A percentile compares a stretch with the other conserved stretches of the same genome.
These are phyloP conservation scores for Carcina quercana DNA, from an alignment of 2,888 invertebrate species.

Conservation along the genomic window DNA sequence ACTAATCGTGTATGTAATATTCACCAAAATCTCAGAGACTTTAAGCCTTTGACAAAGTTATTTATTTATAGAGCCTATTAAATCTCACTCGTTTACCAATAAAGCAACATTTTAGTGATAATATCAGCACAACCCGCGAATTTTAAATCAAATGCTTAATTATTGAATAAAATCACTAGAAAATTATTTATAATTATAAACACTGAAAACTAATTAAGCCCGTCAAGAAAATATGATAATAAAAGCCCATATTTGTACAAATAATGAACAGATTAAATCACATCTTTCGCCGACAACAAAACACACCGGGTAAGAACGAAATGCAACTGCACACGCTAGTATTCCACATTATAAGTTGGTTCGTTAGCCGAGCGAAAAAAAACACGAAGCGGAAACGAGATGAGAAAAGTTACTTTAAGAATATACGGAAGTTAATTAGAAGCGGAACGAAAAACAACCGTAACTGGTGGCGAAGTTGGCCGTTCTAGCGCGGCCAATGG, in stretches of 20 bases:
- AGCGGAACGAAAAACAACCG: slow-evolving; percentile 75
- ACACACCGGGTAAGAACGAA: slow-evolving; percentile 39
- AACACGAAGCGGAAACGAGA: slow-evolving; percentile 57
- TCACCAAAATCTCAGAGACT: slow-evolving; percentile 50
- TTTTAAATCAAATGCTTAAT: slow-evolving; percentile 44
- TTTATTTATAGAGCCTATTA: slow-evolving; percentile 70
- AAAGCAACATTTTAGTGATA: slow-evolving; percentile 66
- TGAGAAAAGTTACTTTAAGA: slow-evolving; percentile 73
- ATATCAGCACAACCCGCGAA: slow-evolving; percentile 45
- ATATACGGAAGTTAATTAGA: slow-evolving; percentile 74
- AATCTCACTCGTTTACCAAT: slow-evolving; percentile 67
- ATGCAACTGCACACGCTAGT: slow-evolving; percentile 54
- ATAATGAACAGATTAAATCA: slow-evolving; percentile 42
- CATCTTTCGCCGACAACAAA: slow-evolving; percentile 36
- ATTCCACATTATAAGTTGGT: slow-evolving; percentile 56
- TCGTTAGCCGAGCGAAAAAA: slow-evolving; percentile 46
- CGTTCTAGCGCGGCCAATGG: slow-evolving; percentile 74
- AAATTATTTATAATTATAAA: slow-evolving; percentile 51
- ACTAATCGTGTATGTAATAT: slow-evolving; percentile 55
- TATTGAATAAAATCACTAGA: slow-evolving; percentile 50
- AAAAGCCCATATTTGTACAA: slow-evolving; percentile 37
- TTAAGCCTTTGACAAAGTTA: slow-evolving; percentile 52
- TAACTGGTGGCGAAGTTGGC: slow-evolving; percentile 74
- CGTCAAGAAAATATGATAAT: too few species aligned
- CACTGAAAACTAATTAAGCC: slow-evolving; percentile 44